phyloP scores from a whole-genome alignment of 92 coral and sea anemone genomes.

The Siderastrea radians region DNA sequence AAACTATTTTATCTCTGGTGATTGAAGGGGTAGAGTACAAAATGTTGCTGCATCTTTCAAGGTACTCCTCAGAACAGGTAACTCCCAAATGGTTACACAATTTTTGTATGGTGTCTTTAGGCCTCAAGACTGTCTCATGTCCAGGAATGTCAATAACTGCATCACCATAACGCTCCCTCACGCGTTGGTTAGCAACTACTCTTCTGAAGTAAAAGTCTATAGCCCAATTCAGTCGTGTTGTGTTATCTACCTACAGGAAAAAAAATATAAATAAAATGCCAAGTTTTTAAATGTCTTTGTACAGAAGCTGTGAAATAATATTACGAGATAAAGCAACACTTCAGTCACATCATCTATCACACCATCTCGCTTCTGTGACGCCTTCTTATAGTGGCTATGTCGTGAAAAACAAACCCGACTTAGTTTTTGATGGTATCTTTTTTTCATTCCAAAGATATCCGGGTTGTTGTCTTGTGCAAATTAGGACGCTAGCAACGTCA shows the following conservation, averaged over 20 bases:
- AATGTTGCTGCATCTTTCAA: constrained; percentile 24
- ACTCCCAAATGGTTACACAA: constrained; percentile 43
- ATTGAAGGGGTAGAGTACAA: constrained; percentile 46
- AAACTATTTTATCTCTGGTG: constrained; percentile 36
- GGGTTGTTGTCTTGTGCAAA: too few relatives aligned
- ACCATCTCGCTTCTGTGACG: too few relatives aligned
- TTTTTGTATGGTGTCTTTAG: constrained; percentile 22
- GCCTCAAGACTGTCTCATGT: constrained; percentile 44
- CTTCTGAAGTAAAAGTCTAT: background rate
- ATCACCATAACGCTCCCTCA: constrained; percentile 28
- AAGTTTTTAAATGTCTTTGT: too few relatives aligned
- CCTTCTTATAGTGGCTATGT: too few relatives aligned
- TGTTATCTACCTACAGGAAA: background rate
- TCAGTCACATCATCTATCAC: too few relatives aligned
- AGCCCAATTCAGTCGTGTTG: background rate
- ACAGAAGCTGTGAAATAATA: too few relatives aligned
- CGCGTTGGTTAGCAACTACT: constrained; percentile 11
- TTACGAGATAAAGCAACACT: too few relatives aligned
- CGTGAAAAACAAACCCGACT: too few relatives aligned
- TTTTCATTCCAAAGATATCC: too few relatives aligned
- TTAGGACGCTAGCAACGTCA: too few relatives aligned
- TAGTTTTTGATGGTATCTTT: too few relatives aligned
- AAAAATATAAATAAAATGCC: too few relatives aligned
- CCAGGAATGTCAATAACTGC: constrained; percentile 49
- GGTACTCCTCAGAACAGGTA: constrained; percentile 30